A percentile compares a stretch with the other conserved stretches of the same genome.
Evolutionary conservation across 2,888 invertebrate species (phyloP).

Genomic region (Ariolimax columbianus): DNA sequence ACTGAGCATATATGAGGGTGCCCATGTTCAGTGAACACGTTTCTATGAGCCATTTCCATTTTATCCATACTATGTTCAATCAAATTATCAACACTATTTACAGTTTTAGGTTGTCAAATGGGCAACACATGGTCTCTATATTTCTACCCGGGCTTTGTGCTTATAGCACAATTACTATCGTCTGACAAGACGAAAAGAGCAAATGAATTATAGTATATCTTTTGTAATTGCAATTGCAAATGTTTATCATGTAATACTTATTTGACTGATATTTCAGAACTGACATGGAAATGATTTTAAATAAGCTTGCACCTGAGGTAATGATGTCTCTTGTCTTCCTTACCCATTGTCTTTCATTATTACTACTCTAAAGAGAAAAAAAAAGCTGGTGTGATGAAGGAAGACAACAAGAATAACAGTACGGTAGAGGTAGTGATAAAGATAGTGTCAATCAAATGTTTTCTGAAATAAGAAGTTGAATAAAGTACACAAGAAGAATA

Average conservation of each 20-base stretch:
- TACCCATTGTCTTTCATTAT: too few relatives aligned
- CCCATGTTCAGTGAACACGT: too few relatives aligned
- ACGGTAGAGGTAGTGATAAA: neutral
- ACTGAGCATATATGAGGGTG: too few relatives aligned
- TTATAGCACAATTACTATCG: too few relatives aligned
- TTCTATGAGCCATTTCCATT: too few relatives aligned
- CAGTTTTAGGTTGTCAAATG: too few relatives aligned
- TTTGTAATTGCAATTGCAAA: neutral
- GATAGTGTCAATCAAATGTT: neutral
- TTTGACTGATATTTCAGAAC: constrained; percentile 82
- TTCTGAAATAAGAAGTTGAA: neutral
- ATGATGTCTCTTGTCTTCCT: constrained; percentile 47
- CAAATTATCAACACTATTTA: too few relatives aligned
- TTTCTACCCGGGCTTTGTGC: too few relatives aligned
- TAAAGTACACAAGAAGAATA: neutral
- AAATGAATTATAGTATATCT: too few relatives aligned
- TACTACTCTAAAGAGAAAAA: neutral
- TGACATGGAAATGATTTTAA: constrained; percentile 99
- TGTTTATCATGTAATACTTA: neutral
- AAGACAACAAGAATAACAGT: neutral
- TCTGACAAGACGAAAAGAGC: too few relatives aligned
- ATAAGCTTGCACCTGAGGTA: constrained; percentile 96
- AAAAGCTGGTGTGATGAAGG: neutral
- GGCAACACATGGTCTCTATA: too few relatives aligned
- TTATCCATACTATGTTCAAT: too few relatives aligned